These are phyloP conservation scores for Torymus texanus DNA, from an alignment of 2,888 invertebrate species.

Conservation along the genomic window DNA sequence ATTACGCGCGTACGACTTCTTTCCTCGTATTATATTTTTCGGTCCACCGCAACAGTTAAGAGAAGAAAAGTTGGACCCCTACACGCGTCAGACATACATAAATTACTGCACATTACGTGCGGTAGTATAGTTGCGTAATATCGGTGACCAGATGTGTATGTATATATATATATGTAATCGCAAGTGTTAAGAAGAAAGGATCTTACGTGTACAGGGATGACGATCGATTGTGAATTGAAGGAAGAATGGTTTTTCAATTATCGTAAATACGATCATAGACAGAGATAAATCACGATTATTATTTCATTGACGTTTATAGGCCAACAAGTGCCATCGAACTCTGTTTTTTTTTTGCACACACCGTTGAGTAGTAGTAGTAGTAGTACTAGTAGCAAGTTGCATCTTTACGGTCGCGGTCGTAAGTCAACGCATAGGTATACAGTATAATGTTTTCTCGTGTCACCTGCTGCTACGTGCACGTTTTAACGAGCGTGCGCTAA, in stretches of 20 bases:
- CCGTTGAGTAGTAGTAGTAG: no score
- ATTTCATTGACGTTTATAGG: no score
- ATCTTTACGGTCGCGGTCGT: no score
- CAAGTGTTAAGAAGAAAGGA: not conserved
- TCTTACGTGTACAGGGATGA: not conserved
- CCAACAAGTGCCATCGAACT: no score
- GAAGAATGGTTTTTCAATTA: not conserved
- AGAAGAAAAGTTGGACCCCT: not conserved
- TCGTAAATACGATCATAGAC: not conserved
- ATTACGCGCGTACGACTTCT: constrained; percentile 21
- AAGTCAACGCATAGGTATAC: no score
- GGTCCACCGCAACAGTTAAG: constrained; percentile 30
- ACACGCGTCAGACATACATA: constrained; percentile 10
- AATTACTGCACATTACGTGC: constrained; percentile 50
- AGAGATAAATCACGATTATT: no score
- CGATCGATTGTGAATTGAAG: not conserved
- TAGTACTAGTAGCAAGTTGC: no score
- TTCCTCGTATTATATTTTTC: constrained; percentile 24
- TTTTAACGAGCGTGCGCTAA: no score
- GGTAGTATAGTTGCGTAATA: constrained; percentile 44
- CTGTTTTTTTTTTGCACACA: not conserved
- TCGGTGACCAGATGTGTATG: not conserved
- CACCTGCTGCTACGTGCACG: no score
- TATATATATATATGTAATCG: no score
- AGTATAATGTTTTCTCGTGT: no score